Percentiles rank a stretch among this genome's conserved stretches.
These are phyloP conservation scores for Chelonoidis abingdonii DNA, from an alignment of 2,113 vertebrate genomes.

Conservation along the genomic window DNA sequence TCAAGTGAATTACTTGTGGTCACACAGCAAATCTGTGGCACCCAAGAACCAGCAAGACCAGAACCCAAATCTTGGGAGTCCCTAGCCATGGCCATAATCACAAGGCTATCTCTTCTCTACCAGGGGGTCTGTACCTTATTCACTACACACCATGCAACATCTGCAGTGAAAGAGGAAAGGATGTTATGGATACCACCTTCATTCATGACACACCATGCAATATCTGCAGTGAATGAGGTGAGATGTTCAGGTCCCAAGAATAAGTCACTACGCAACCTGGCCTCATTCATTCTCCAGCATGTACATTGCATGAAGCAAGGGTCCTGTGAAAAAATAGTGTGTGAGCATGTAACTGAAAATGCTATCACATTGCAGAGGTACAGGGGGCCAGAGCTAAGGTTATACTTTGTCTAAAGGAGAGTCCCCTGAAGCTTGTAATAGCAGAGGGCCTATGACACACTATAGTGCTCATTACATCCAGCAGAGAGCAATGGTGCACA, in stretches of 20 bases:
- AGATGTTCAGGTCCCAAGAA: background rate
- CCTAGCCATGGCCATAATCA: background rate
- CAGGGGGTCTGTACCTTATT: background rate
- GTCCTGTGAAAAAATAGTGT: background rate
- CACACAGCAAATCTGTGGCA: background rate
- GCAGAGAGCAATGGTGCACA: accelerated
- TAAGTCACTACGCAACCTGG: background rate
- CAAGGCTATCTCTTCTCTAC: background rate
- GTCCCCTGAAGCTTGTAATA: background rate
- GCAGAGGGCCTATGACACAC: background rate
- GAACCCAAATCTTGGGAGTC: background rate
- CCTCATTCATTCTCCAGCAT: background rate
- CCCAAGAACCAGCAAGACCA: background rate
- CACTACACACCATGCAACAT: background rate
- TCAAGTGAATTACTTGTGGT: background rate
- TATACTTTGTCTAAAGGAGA: background rate
- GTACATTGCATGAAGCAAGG: accelerated
- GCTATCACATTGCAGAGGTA: background rate
- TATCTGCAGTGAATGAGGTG: background rate
- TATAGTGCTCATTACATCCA: background rate
- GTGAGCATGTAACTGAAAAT: background rate
- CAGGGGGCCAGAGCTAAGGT: accelerated
- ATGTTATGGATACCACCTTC: background rate
- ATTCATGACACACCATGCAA: background rate
- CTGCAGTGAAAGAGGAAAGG: background rate